These are phyloP conservation scores for Pelagia noctiluca DNA, from an alignment of 30 jellyfish, hydroid and myxozoan species.

Conservation along the genomic window DNA sequence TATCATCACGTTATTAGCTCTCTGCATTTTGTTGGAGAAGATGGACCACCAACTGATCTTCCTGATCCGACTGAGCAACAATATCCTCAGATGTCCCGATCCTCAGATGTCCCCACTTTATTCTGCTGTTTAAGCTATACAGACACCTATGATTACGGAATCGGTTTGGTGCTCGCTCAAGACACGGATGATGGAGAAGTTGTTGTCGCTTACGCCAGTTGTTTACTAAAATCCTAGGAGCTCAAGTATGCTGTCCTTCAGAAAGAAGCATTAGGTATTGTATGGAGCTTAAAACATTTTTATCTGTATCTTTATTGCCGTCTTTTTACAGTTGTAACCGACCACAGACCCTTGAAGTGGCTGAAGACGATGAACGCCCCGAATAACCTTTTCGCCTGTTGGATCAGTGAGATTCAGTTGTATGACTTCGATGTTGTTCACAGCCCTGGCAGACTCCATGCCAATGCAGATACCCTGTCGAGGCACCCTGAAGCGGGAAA, in stretches of 20 bases:
- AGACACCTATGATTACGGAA: slow-evolving; percentile 57
- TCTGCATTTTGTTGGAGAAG: slow-evolving; percentile 24
- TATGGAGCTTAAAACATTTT: slow-evolving; percentile 62
- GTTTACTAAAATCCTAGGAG: slow-evolving; percentile 40
- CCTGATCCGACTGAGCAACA: too few species aligned
- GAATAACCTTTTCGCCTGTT: slow-evolving; percentile 67
- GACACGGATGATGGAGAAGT: slow-evolving; percentile 39
- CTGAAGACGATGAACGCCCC: slow-evolving; percentile 60
- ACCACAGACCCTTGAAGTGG: slow-evolving; percentile 64
- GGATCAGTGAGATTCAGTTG: slow-evolving; percentile 67
- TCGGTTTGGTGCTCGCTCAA: slow-evolving; percentile 71
- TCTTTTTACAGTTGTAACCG: slow-evolving; percentile 55
- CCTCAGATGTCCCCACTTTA: slow-evolving; percentile 55
- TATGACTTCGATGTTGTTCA: slow-evolving; percentile 52
- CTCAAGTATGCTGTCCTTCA: slow-evolving; percentile 55
- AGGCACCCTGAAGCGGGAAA: slow-evolving; percentile 64
- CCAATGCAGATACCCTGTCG: slow-evolving; percentile 64
- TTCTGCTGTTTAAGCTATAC: slow-evolving; percentile 42
- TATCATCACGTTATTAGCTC: slow-evolving; percentile 18
- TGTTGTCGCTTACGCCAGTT: slow-evolving; percentile 55
- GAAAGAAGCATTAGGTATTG: slow-evolving; percentile 62
- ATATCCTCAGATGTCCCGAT: too few species aligned
- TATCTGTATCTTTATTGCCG: slow-evolving; percentile 60
- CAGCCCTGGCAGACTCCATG: slow-evolving; percentile 67
- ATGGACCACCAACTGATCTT: slow-evolving; percentile 7